These are phyloP conservation scores for Drosophila siamana DNA, from an alignment of 2,888 invertebrate genomes.

Conservation along the genomic window DNA sequence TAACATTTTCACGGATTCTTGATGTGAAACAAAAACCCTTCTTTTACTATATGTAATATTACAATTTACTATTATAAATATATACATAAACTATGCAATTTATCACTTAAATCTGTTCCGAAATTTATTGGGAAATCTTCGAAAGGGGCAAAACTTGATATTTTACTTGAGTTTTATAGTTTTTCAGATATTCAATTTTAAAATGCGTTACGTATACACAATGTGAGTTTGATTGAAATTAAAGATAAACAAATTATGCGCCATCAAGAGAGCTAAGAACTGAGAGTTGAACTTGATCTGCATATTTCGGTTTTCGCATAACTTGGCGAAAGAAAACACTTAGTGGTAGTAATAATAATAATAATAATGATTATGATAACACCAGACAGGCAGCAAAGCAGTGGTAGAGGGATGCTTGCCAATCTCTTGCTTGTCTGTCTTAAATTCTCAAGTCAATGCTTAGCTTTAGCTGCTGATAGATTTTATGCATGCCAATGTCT, in stretches of 20 bases:
- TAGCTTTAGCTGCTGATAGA: conserved; percentile 64
- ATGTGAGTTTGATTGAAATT: conserved; percentile 66
- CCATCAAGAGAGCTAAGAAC: conserved; percentile 40
- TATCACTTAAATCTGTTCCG: background rate
- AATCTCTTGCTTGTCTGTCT: conserved; percentile 46
- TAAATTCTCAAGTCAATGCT: conserved; percentile 60
- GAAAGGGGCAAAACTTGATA: no score
- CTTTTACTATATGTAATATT: conserved; percentile 25
- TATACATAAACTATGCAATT: conserved; percentile 4
- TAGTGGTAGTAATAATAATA: conserved; percentile 29
- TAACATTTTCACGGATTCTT: conserved; percentile 21
- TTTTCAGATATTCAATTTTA: background rate
- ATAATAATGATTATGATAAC: conserved; percentile 47
- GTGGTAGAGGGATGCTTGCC: background rate
- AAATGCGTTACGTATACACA: background rate
- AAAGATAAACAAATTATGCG: conserved; percentile 75
- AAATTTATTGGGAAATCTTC: background rate
- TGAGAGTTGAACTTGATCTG: conserved; percentile 59
- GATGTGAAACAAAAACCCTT: conserved; percentile 22
- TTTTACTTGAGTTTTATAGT: no score
- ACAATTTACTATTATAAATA: conserved; percentile 22
- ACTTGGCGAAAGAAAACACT: conserved; percentile 32
- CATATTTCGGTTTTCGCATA: conserved; percentile 66
- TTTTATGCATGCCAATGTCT: conserved; percentile 56
- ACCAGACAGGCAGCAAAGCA: conserved; percentile 16